These are phyloP conservation scores for honey bee (Apis mellifera) DNA, from an alignment of 1,140 invertebrate genomes.

Conservation along the genomic window Amel_HAv3.1 CM009942.2:9958001-9958500, in stretches of 20 bases:
- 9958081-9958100: constrained; percentile 71
- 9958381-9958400: constrained; percentile 68
- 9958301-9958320: constrained; percentile 78
- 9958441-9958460: constrained; percentile 60
- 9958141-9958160: constrained; percentile 18
- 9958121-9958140: constrained; percentile 68
- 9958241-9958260: constrained; percentile 66
- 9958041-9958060: constrained; percentile 46
- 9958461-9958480: constrained; percentile 71
- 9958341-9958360: background rate
- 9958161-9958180: constrained; percentile 45
- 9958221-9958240: constrained; percentile 41
- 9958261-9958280: constrained; percentile 77
- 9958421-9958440: constrained; percentile 77
- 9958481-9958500: constrained; percentile 67
- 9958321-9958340: constrained; percentile 67
- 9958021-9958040: constrained; percentile 57
- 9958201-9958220: background rate
- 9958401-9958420: constrained; percentile 76
- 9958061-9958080: constrained; percentile 68
- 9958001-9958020: background rate
- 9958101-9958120: constrained; percentile 60
- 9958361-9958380: background rate
- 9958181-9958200: constrained; percentile 20
- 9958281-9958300: constrained; percentile 77